Evolutionary conservation across 2,797 vertebrate species (phyloP), one percentile per base, ranked within the genome.

Genomic region (Typhlichthys eigenmanni): DNA sequence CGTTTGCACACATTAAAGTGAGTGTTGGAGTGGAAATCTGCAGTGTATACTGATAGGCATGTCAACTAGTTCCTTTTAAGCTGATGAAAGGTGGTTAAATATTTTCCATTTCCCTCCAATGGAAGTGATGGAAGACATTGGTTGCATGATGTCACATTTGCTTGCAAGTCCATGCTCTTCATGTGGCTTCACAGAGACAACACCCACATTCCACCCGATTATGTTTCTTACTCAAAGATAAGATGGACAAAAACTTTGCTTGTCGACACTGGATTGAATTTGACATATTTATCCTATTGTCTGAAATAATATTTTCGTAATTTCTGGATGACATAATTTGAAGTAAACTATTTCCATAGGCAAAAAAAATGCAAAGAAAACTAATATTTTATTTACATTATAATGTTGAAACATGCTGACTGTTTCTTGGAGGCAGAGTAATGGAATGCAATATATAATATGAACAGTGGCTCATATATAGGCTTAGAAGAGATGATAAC

Each of bases 21-120:
- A 56, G 74, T 68, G 78, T 74, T 72, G 73, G 67, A 75, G 73
- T 76, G 74, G 76, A 74, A 78, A 74, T 78, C 45, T 62, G 47
- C 67, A 55, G 62, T 46, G 62, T 62, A 69, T 55, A 47, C 49
- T 63, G 34, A 55, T 13, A 46, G 34, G 47, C 51, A 8, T n/a
- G 45, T 70, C 51, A 3, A 13, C 38, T 58, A 64, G 59, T 58
- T 29, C 24, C 24, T 52, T 57, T 64, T 29, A 50, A 55, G 66
- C 34, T 13, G 1, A 43, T 6, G 51, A 58, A 13, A 11, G 52
- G 52, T 6, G 63, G 56, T 6, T 12, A 58, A 14, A 54, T 1
- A 49, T 47, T 53, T 38, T 19, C 38, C 49, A 13, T 68, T 58
- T 51, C 53, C 62, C 16, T 19, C 49, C 58, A 59, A 14, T 50